Evolutionary conservation across 2,888 invertebrate genomes (phyloP), one percentile per base, ranked within the genome.

Genomic region (Kryphioiulus occultus): DNA sequence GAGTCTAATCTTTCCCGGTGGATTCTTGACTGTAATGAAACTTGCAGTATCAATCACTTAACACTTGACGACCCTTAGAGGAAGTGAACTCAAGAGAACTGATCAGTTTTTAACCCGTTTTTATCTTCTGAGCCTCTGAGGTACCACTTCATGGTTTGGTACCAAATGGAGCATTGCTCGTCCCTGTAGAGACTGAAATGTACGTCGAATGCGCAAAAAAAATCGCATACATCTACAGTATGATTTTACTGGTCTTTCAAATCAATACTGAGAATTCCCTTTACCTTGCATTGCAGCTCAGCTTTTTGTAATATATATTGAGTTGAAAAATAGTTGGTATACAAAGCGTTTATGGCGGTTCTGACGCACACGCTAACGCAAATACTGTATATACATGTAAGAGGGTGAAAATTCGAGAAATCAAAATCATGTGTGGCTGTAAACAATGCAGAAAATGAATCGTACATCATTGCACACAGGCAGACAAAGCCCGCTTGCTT

Each of bases 301-400:
- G 26, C 68, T 26, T 68, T 53, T 68, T 68, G 68, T 68, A 68
- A 78, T 78, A 78, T 78, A 78, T 78, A 78, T 78, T 78, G 26
- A 78, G 78, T 26, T 78, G 78, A 10, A 78, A 78, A 78, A 78
- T 78, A 30, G 30, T 30, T 78, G 78, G 26, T 30, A 26, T 26
- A 30, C 78, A 78, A 78, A 30, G 12, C 30, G 17, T 78, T 78
- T 78, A 78, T 78, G 30, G 15, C 78, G 30, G 78, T 78, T 78
- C 78, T 78, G 78, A 78, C 78, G 78, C 30, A 78, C 78, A 30
- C 12, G 26, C 12, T 78, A 78, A 26, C 44, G 68, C 26, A 68
- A 68, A 68, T n/a, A n/a, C n/a, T 68, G 22, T 68, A 26, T 68
- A 30, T 26, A 15, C n/a, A n/a, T n/a, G n/a, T n/a, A n/a, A n/a